Conservation (phyloP, 2,797 vertebrate genomes). For the Ficedula albicollis region DNA sequence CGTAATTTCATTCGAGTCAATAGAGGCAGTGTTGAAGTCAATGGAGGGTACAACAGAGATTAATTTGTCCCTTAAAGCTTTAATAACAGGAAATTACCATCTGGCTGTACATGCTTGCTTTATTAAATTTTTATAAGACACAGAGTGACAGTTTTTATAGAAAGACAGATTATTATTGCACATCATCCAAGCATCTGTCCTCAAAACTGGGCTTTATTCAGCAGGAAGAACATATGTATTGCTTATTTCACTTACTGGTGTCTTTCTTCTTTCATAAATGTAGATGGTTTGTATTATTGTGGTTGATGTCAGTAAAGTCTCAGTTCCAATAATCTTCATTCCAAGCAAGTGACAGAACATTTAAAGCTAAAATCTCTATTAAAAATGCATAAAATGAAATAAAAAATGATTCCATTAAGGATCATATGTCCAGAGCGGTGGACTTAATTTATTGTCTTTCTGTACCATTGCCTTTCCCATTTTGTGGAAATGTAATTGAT, state of each 20-base stretch:
- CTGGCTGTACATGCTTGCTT: neutral
- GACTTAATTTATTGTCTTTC: neutral
- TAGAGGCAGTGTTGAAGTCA: conserved; percentile 1
- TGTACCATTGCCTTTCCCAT: neutral
- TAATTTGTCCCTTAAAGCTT: conserved; percentile 24
- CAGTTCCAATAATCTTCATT: neutral
- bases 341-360: neutral
- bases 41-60: conserved; percentile 7
- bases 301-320: neutral
- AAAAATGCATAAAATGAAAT: neutral
- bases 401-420: neutral
- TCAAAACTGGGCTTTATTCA: neutral
- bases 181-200: neutral
- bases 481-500: neutral
- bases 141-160: neutral
- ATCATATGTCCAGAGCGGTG: neutral
- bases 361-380: neutral
- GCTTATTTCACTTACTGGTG: neutral
- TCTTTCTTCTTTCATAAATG: neutral
- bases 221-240: neutral
- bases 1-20: neutral
- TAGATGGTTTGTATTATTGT: neutral
- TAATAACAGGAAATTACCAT: conserved; percentile 49
- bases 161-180: neutral
- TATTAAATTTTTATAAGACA: conserved; percentile 47